Conservation (phyloP, 1,140 invertebrate genomes). For the Odontomachus brunneus region DNA sequence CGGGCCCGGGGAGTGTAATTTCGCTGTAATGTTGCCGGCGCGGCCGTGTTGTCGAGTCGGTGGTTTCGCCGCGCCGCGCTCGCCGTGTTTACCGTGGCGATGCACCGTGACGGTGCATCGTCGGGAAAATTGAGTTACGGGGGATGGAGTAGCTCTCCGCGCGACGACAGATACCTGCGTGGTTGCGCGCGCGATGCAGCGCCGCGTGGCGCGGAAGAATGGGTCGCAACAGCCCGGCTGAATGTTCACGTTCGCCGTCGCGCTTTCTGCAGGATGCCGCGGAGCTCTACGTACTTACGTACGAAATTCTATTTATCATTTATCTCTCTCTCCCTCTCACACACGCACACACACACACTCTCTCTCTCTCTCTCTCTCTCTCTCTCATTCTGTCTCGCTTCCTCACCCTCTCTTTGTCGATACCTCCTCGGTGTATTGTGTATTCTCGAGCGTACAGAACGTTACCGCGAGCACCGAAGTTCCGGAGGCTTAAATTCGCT, state of each 20-base stretch:
- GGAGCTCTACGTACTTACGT: background rate
- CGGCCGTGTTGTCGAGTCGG: slow-evolving; percentile 21
- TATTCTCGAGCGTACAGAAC: no score
- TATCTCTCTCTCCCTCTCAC: background rate
- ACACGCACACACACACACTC: no score
- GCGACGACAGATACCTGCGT: background rate
- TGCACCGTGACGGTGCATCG: slow-evolving; percentile 35
- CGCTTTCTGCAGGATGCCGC: background rate
- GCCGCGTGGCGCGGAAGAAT: slow-evolving; percentile 4
- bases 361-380: background rate
- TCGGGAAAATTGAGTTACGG: slow-evolving; percentile 50
- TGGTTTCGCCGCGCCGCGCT: slow-evolving; percentile 13
- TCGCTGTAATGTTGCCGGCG: slow-evolving; percentile 12
- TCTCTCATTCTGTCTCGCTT: background rate
- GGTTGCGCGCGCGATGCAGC: background rate
- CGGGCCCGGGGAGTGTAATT: slow-evolving; percentile 20
- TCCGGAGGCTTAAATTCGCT: no score
- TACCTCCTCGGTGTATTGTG: no score
- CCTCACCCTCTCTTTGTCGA: no score
- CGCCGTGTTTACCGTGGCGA: slow-evolving; percentile 46
- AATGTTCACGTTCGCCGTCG: slow-evolving; percentile 12
- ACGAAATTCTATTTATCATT: no score
- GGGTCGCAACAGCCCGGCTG: background rate
- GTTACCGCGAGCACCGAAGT: no score
- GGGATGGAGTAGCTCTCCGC: slow-evolving; percentile 1